Conservation (phyloP, 2,113 vertebrate genomes). For the Phrynocephalus versicolor region DNA sequence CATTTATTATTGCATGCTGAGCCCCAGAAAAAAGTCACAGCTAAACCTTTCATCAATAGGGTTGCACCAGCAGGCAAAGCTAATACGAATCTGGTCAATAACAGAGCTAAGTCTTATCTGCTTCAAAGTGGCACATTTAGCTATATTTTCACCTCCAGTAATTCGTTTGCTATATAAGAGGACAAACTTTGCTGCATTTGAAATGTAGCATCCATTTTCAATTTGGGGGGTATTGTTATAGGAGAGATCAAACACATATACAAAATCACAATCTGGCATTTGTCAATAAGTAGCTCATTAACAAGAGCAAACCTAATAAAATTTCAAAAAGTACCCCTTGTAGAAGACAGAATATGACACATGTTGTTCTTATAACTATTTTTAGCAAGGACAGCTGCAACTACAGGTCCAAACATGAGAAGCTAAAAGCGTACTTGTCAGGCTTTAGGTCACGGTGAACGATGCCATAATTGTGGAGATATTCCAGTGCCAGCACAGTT, state of each 20-base stretch:
- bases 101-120: too few relatives aligned
- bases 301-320: neutral
- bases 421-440: slow-evolving; percentile 86
- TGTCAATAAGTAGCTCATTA: neutral
- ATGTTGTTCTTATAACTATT: slow-evolving; percentile 4
- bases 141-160: too few relatives aligned
- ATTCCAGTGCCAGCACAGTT: slow-evolving; percentile 93
- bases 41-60: too few relatives aligned
- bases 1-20: too few relatives aligned
- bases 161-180: neutral
- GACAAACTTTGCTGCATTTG: neutral
- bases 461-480: slow-evolving; percentile 97
- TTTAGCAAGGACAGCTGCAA: slow-evolving; percentile 27
- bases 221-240: neutral
- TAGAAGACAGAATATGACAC: neutral
- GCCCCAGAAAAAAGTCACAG: too few relatives aligned
- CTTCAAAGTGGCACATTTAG: too few relatives aligned
- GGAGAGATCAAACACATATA: neutral
- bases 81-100: too few relatives aligned
- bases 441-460: slow-evolving; percentile 98
- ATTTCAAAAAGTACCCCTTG: neutral
- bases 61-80: too few relatives aligned
- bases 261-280: neutral
- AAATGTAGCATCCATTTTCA: neutral
- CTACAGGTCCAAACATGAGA: slow-evolving; percentile 12